These are phyloP conservation scores for Aramus guarauna DNA, from an alignment of 2,113 vertebrate species.

Conservation along the genomic window DNA sequence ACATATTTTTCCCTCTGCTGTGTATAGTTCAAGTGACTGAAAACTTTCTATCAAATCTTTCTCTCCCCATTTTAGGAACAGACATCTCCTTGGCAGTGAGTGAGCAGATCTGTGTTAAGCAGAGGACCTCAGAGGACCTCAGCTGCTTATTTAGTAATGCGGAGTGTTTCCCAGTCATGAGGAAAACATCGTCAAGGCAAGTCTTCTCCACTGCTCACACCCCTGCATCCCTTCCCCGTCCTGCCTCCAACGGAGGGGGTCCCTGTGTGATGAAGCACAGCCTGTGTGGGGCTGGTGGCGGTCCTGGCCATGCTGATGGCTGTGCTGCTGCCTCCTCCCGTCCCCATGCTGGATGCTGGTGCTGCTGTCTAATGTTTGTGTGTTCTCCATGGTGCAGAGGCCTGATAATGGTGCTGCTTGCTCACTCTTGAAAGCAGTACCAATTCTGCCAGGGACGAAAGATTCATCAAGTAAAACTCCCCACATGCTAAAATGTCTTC, in stretches of 20 bases:
- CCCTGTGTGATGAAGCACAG: neutral
- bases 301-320: neutral
- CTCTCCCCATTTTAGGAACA: neutral
- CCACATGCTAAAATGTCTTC: neutral
- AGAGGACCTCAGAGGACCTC: neutral
- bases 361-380: neutral
- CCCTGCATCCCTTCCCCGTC: neutral
- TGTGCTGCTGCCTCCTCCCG: neutral
- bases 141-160: neutral
- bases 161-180: neutral
- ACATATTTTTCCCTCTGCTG: neutral
- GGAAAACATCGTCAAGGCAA: neutral
- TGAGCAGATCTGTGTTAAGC: neutral
- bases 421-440: neutral
- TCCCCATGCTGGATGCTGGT: neutral
- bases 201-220: neutral
- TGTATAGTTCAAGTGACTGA: neutral
- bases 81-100: neutral
- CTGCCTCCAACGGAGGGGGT: accelerated
- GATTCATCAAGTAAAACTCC: neutral
- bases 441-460: neutral
- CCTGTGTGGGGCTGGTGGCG: neutral
- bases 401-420: neutral
- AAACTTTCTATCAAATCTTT: neutral
- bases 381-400: neutral